Percentiles rank a stretch among this genome's conserved stretches.
These are phyloP conservation scores for Nothura maculosa DNA, from an alignment of 2,797 vertebrate genomes.

Conservation along the genomic window DNA sequence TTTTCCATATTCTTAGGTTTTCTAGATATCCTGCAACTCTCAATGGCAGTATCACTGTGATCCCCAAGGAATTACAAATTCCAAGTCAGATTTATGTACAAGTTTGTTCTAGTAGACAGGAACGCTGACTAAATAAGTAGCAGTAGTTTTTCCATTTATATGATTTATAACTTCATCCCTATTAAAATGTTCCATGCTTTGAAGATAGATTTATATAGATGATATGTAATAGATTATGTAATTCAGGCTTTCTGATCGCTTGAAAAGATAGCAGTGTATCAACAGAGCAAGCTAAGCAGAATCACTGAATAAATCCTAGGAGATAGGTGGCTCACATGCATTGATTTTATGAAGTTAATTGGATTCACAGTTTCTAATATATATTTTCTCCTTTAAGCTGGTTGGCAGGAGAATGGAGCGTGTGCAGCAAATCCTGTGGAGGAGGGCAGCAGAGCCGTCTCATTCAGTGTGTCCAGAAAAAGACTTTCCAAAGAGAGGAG, in stretches of 20 bases:
- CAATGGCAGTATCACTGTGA: neutral
- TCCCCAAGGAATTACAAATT: neutral
- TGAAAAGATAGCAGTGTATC: neutral
- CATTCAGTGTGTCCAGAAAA: slow-evolving; percentile 90
- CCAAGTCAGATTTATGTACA: neutral
- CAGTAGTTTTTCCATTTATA: slow-evolving; percentile 2
- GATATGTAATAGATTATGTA: neutral
- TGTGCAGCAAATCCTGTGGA: slow-evolving; percentile 90
- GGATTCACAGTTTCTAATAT: neutral
- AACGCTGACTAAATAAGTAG: slow-evolving; percentile 5
- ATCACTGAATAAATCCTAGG: neutral
- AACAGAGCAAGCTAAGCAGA: neutral
- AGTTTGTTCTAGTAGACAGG: slow-evolving; percentile 7
- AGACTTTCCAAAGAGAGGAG: slow-evolving; percentile 90
- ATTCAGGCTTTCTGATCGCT: neutral
- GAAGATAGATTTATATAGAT: neutral
- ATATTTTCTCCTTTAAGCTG: slow-evolving; percentile 82
- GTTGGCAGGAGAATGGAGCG: slow-evolving; percentile 89
- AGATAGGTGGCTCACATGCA: neutral
- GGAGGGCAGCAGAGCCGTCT: slow-evolving; percentile 91
- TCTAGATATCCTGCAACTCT: neutral
- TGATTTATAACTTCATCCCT: neutral
- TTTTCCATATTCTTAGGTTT: neutral
- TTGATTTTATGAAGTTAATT: neutral
- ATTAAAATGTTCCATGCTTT: neutral